Conservation (phyloP, 2,113 vertebrate genomes). For the Erythrocercus mccallii region DNA sequence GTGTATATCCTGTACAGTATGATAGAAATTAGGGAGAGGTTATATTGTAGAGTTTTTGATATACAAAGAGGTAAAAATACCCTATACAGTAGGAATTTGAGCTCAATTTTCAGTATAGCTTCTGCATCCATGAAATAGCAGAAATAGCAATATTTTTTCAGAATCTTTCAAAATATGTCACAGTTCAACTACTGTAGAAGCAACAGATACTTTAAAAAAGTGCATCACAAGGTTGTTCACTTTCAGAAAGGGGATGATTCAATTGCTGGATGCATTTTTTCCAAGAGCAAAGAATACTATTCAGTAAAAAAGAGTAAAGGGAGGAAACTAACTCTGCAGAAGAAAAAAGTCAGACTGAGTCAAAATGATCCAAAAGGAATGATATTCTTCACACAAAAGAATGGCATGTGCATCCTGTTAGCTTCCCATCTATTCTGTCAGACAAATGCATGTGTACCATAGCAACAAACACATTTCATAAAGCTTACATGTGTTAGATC, state of each 20-base stretch:
- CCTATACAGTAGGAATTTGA: not conserved
- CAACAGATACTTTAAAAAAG: not conserved
- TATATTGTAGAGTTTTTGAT: not conserved
- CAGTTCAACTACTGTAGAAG: not conserved
- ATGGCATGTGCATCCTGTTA: not conserved
- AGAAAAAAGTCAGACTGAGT: not conserved
- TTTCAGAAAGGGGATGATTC: not conserved
- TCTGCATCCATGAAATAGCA: not conserved
- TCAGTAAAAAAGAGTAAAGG: not conserved
- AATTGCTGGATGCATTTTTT: not conserved
- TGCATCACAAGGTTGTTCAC: not conserved
- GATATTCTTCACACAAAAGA: not conserved
- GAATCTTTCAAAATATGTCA: not conserved
- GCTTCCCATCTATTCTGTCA: not conserved
- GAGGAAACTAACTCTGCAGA: not conserved
- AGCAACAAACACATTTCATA: not conserved
- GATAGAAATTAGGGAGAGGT: not conserved
- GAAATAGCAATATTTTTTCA: conserved; percentile 9
- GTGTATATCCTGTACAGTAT: not conserved
- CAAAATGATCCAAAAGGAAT: not conserved
- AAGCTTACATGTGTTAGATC: not conserved
- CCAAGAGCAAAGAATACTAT: not conserved
- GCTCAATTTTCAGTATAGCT: not conserved
- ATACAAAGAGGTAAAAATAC: not conserved
- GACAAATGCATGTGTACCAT: not conserved